Conservation (phyloP, 1,140 invertebrate species). For the Macrocentrus cingulum region DNA sequence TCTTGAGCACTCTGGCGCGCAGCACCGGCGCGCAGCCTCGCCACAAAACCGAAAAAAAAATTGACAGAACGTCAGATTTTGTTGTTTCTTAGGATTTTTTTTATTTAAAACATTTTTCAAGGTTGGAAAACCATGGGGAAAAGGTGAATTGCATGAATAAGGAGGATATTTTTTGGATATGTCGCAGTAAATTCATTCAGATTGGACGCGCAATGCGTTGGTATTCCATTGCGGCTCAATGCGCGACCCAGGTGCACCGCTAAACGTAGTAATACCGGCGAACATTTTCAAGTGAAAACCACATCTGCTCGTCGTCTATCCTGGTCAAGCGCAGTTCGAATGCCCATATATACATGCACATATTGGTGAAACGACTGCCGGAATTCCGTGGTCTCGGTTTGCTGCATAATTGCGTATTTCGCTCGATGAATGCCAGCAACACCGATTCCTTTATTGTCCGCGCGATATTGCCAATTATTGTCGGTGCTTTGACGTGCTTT, state of each 20-base stretch:
- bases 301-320: conserved; percentile 30
- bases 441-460: conserved; percentile 45
- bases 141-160: no score
- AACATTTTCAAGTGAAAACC: conserved; percentile 33
- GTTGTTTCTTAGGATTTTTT: no score
- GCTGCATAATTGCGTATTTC: conserved; percentile 48
- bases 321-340: conserved; percentile 33
- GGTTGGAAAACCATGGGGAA: no score
- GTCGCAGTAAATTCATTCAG: no score
- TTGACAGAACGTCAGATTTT: no score
- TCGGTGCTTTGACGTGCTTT: conserved; percentile 22
- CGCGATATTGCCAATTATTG: conserved; percentile 51
- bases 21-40: no score
- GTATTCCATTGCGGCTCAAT: conserved; percentile 21
- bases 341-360: conserved; percentile 10
- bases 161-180: no score
- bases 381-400: conserved; percentile 46
- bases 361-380: conserved; percentile 31
- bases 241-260: conserved; percentile 4
- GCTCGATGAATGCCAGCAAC: conserved; percentile 32
- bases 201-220: no score
- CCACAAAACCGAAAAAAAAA: no score
- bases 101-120: no score
- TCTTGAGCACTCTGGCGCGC: no score
- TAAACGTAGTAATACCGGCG: conserved; percentile 7